A percentile compares a stretch with the other conserved stretches of the same genome.
phyloP scores from a whole-genome alignment of 1,140 invertebrate species.

The Lordiphosa mommai region DNA sequence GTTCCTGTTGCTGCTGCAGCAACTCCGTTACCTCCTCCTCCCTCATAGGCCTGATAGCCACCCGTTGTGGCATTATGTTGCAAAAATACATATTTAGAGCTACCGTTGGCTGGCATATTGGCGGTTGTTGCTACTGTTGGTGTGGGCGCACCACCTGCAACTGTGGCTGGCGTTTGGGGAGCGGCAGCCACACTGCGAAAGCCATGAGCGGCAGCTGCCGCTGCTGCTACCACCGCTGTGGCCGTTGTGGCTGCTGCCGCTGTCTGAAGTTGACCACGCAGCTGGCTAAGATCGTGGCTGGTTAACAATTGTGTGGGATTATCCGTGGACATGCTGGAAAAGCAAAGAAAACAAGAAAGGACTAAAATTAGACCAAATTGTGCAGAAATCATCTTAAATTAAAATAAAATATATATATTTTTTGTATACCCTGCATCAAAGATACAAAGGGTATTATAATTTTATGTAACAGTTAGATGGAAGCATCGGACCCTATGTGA shows the following conservation, averaged over 20 bases:
- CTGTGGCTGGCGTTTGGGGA: neutral
- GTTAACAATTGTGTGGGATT: slow-evolving; percentile 73
- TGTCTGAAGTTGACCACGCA: slow-evolving; percentile 45
- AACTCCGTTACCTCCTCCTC: slow-evolving; percentile 16
- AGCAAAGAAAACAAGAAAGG: neutral
- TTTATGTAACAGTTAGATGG: too few relatives aligned
- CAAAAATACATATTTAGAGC: slow-evolving; percentile 72
- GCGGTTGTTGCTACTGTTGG: slow-evolving; percentile 10
- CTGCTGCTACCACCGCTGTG: slow-evolving; percentile 28
- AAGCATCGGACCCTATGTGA: too few relatives aligned
- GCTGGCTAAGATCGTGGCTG: slow-evolving; percentile 62
- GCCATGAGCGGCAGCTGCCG: slow-evolving; percentile 22
- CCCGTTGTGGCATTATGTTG: slow-evolving; percentile 55
- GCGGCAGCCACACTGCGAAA: slow-evolving; percentile 22
- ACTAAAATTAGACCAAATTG: neutral
- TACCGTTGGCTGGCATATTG: slow-evolving; percentile 35
- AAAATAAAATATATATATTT: too few relatives aligned
- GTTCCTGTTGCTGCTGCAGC: slow-evolving; percentile 15
- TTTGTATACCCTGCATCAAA: too few relatives aligned
- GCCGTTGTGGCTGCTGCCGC: slow-evolving; percentile 25
- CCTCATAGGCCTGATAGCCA: slow-evolving; percentile 62
- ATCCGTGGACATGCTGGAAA: slow-evolving; percentile 77
- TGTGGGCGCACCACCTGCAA: slow-evolving; percentile 21
- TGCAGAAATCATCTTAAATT: neutral
- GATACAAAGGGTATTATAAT: too few relatives aligned